Evolutionary conservation across 2,113 vertebrate species (phyloP).

Genomic region (Tretioscincus oriximinensis): DNA sequence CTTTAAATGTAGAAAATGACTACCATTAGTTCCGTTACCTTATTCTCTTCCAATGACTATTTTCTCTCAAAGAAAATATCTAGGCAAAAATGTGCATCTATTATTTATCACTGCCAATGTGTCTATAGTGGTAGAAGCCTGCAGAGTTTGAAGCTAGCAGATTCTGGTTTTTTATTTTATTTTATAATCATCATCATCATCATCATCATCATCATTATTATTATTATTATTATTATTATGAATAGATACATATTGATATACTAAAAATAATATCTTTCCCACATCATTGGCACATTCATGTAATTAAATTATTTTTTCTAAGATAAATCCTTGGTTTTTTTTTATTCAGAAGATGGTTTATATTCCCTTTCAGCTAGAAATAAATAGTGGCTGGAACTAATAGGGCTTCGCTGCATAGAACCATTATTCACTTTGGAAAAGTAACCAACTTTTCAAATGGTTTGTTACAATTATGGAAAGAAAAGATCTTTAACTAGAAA

Average conservation of each 20-base stretch:
- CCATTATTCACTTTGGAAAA: not conserved
- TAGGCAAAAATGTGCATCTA: not conserved
- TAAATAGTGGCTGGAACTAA: not conserved
- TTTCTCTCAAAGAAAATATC: not conserved
- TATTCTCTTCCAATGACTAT: not conserved
- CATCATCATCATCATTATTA: no score
- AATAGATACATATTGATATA: not conserved
- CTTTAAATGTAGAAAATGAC: not conserved
- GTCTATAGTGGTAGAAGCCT: not conserved
- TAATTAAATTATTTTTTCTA: not conserved
- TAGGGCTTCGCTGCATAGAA: not conserved
- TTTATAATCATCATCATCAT: no score
- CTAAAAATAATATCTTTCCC: not conserved
- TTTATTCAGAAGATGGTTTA: not conserved
- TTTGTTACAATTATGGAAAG: not conserved
- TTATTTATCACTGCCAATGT: not conserved
- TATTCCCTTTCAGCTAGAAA: not conserved
- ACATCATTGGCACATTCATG: not conserved
- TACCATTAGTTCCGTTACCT: not conserved
- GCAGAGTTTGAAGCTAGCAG: not conserved
- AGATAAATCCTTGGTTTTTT: not conserved
- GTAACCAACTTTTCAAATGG: not conserved
- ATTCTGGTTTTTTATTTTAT: not conserved
- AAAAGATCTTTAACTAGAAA: rapidly evolving
- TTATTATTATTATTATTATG: not conserved